Percentiles rank a stretch among this genome's conserved stretches.
These are phyloP conservation scores for Lepidonotus clava DNA, from an alignment of 2,888 invertebrate genomes.

Conservation along the genomic window DNA sequence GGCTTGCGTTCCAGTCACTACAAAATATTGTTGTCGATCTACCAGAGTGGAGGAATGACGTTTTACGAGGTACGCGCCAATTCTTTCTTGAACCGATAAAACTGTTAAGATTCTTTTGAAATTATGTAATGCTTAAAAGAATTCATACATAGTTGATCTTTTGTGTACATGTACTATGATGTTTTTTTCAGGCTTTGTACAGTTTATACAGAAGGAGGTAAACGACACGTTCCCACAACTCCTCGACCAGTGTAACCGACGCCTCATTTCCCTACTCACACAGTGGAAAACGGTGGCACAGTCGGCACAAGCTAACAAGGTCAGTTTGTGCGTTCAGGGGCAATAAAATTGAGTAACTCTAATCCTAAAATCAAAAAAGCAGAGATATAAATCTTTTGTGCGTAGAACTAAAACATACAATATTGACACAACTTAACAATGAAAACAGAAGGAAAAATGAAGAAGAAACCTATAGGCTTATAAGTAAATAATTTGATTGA, in stretches of 20 bases:
- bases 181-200: slow-evolving; percentile 90
- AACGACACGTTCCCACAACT: slow-evolving; percentile 93
- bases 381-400: no score
- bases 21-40: slow-evolving; percentile 98
- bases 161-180: not conserved
- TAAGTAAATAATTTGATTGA: no score
- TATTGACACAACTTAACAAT: no score
- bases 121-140: not conserved
- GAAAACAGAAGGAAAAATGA: no score
- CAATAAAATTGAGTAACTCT: no score
- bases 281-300: slow-evolving; percentile 91
- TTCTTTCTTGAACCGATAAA: no score
- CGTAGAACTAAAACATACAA: no score
- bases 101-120: no score
- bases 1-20: slow-evolving; percentile 93
- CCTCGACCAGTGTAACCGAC: slow-evolving; percentile 94
- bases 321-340: no score
- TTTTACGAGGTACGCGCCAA: slow-evolving; percentile 86
- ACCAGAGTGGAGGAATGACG: slow-evolving; percentile 98
- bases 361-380: no score
- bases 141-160: not conserved
- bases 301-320: slow-evolving; percentile 57
- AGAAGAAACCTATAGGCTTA: no score
- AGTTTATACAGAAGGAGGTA: slow-evolving; percentile 96
- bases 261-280: slow-evolving; percentile 93